Evolutionary conservation across 1,140 invertebrate species (phyloP), one percentile per base, ranked within the genome.

Genomic region (Caenorhabditis latens): DNA sequence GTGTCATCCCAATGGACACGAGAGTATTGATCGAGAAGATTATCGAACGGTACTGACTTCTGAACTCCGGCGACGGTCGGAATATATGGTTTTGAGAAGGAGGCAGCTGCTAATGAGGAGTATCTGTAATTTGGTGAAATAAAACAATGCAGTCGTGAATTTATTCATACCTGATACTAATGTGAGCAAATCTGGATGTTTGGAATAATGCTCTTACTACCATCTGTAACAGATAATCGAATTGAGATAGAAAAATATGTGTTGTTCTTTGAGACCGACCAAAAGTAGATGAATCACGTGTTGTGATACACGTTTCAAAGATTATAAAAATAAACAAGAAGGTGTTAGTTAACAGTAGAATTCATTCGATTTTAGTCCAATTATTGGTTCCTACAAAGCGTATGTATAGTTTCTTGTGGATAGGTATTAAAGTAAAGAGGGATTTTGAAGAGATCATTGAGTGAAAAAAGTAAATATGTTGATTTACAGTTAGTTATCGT

Each of bases 1-100:
- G 84, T 71, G 48, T 89, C 86, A 86, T 90, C 89, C 71, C 84
- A 90, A 75, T 86, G 65, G 21, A 89, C 21, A 48, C 84, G 83
- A 40, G 84, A 75, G 83, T 89, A 89, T 21, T 86, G 75, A 32
- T 84, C 83, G 16, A 89, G 19, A 11, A 86, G 46, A 21, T 84
- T 43, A 40, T 87, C 86, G 42, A 88, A 71, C 16, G 83, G 87
- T 9, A 65, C 9, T 19, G 83, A 50, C 46, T 88, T 88, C 24
- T 61, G 58, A 61, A 85, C 87, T 19, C 71, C 87, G 14, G 46
- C 9, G 2, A 53, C 46, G 9, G 71, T 53, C 9, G 71, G 71
- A 24, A 79, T 79, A 79, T 79, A 79, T 48, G 71, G 71, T 79
- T 79, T 79, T 21, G 71, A 24, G 40, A 24, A 75, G n/a, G 71